Percentiles rank a stretch among this genome's conserved stretches.
These are phyloP conservation scores for Nannoperca obscura DNA, from an alignment of 2,797 vertebrate genomes.

Conservation along the genomic window DNA sequence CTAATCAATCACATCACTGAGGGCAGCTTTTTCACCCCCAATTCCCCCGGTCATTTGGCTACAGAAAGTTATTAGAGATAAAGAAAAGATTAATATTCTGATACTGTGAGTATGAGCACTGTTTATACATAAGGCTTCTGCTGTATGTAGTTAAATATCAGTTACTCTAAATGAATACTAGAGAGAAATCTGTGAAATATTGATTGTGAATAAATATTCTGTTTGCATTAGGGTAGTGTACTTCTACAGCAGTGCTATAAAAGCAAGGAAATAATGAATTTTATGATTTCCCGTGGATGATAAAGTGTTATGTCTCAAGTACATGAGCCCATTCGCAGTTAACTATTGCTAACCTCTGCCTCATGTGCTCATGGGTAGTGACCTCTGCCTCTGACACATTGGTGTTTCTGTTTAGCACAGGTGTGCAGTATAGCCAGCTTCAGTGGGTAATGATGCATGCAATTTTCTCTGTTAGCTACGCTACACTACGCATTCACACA, in stretches of 20 bases:
- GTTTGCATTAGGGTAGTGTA: not conserved
- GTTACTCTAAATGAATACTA: constrained; percentile 1
- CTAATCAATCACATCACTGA: constrained; percentile 82
- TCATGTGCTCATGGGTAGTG: constrained; percentile 31
- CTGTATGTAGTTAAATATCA: constrained; percentile 4
- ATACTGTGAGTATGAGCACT: constrained; percentile 39
- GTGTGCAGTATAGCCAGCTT: constrained; percentile 48
- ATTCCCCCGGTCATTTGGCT: constrained; percentile 69
- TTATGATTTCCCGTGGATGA: not conserved
- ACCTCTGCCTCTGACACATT: constrained; percentile 58
- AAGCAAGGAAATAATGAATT: not conserved
- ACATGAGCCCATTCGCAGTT: constrained; percentile 15
- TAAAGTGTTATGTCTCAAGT: constrained; percentile 7
- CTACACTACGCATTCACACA: constrained; percentile 33
- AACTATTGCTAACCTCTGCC: constrained; percentile 31
- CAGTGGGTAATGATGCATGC: constrained; percentile 63
- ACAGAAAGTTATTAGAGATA: constrained; percentile 67
- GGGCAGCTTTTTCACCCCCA: constrained; percentile 79
- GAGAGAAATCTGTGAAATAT: constrained; percentile 33
- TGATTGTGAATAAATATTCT: constrained; percentile 26
- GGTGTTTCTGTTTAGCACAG: constrained; percentile 50
- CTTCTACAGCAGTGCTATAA: not conserved
- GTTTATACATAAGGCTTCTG: constrained; percentile 29
- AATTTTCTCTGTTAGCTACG: constrained; percentile 54
- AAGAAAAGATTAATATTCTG: constrained; percentile 66